Evolutionary conservation across 1,140 invertebrate species (phyloP).

Genomic region (Piezodorus guildinii): DNA sequence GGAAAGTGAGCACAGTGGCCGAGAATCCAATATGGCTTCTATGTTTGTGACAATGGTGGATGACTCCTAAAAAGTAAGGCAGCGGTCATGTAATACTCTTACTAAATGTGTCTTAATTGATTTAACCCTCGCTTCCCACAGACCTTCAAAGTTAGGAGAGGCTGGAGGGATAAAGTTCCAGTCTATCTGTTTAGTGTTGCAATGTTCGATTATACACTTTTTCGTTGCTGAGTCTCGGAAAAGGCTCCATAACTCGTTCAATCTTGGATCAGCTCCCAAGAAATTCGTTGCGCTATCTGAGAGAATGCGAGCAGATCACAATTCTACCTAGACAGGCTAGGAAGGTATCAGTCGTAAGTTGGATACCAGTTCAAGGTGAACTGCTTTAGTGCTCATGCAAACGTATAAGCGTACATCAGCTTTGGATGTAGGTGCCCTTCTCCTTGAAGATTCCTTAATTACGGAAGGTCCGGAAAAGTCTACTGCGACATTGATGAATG

Average conservation of each 20-base stretch:
- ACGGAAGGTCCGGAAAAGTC: conserved; percentile 29
- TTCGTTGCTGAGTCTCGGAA: background rate
- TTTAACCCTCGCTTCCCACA: conserved; percentile 33
- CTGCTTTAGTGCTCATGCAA: conserved; percentile 28
- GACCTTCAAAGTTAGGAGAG: conserved; percentile 32
- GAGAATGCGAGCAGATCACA: conserved; percentile 15
- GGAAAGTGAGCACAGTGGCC: conserved; percentile 27
- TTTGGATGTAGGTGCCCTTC: conserved; percentile 27
- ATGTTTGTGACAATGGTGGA: conserved; percentile 21
- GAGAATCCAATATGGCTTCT: conserved; percentile 29
- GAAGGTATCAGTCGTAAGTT: conserved; percentile 28
- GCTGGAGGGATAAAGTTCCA: conserved; percentile 30
- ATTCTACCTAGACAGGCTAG: conserved; percentile 29
- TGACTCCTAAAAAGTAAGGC: conserved; percentile 23
- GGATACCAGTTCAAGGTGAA: conserved; percentile 30
- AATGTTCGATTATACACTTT: background rate
- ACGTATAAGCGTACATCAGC: conserved; percentile 30
- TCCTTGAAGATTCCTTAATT: conserved; percentile 18
- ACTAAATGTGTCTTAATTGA: conserved; percentile 31
- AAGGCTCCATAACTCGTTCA: conserved; percentile 18
- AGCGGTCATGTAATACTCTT: conserved; percentile 20
- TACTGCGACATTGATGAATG: conserved; percentile 25
- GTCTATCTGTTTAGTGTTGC: background rate
- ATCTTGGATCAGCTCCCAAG: conserved; percentile 19
- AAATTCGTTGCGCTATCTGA: conserved; percentile 32